Evolutionary conservation across 2,888 invertebrate genomes (phyloP).

Genomic region (Augiades crinisus): DNA sequence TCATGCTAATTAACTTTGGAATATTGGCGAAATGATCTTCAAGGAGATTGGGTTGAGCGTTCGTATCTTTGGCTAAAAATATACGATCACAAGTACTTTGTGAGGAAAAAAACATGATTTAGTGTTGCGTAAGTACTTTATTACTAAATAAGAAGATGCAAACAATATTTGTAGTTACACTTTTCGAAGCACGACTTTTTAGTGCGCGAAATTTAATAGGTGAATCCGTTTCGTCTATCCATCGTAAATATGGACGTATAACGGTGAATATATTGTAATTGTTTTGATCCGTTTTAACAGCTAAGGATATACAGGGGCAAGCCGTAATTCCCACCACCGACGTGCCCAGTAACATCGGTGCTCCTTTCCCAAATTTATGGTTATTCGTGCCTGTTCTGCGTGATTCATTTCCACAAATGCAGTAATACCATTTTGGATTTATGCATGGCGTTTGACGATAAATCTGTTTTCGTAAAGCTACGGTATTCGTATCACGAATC

Average conservation of each 20-base stretch:
- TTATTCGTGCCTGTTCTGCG: constrained; percentile 37
- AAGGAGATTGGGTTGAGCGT: background rate
- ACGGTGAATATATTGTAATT: constrained; percentile 61
- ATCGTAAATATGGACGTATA: constrained; percentile 52
- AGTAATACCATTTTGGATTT: constrained; percentile 62
- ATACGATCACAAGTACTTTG: background rate
- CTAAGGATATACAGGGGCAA: constrained; percentile 44
- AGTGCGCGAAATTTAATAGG: background rate
- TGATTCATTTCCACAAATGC: constrained; percentile 56
- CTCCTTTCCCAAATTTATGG: constrained; percentile 55
- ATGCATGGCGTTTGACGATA: constrained; percentile 53
- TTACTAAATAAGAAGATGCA: constrained; percentile 5
- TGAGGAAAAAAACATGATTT: background rate
- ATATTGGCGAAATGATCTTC: constrained; percentile 41
- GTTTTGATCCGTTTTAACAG: constrained; percentile 29
- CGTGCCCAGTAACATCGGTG: constrained; percentile 45
- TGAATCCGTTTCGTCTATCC: constrained; percentile 50
- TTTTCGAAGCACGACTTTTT: background rate
- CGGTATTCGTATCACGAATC: constrained; percentile 32
- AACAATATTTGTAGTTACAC: background rate
- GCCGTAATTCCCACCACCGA: constrained; percentile 53
- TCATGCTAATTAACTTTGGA: constrained; percentile 49
- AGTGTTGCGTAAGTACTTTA: constrained; percentile 20
- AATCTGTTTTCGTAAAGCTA: constrained; percentile 47
- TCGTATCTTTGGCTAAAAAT: constrained; percentile 1